Percentiles rank a stretch among this genome's conserved stretches.
Conservation (phyloP, 2,888 invertebrate genomes). For the Oxycera nigricornis region DNA sequence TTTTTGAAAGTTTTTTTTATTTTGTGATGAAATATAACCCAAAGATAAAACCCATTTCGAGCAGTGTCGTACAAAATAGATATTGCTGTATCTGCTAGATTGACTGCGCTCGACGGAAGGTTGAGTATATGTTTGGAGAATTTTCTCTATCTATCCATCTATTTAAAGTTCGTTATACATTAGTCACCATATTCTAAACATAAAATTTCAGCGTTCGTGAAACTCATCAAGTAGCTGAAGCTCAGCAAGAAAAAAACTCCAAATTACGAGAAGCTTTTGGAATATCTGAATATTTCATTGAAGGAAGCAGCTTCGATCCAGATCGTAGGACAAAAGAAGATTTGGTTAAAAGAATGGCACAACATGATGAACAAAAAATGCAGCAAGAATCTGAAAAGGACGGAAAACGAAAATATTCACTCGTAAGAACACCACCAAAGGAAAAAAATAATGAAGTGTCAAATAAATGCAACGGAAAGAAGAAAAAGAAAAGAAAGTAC, state of each 20-base stretch:
- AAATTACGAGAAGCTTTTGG: constrained; percentile 93
- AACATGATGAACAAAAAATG: constrained; percentile 62
- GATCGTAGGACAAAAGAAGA: constrained; percentile 69
- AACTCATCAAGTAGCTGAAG: constrained; percentile 95
- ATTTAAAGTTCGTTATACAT: too few species aligned
- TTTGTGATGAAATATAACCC: too few species aligned
- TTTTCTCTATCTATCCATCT: too few species aligned
- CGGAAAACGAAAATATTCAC: constrained; percentile 69
- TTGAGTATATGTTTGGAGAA: too few species aligned
- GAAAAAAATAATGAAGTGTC: constrained; percentile 60
- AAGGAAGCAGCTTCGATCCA: constrained; percentile 90
- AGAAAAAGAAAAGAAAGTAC: constrained; percentile 73
- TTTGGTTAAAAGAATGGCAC: constrained; percentile 62
- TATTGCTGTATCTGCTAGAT: too few species aligned
- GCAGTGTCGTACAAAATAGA: too few species aligned
- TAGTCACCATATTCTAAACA: too few species aligned
- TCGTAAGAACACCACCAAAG: constrained; percentile 79
- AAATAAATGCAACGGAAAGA: constrained; percentile 58
- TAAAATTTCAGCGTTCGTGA: constrained; percentile 79
- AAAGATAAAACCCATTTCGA: too few species aligned
- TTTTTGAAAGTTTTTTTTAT: too few species aligned
- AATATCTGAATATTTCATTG: constrained; percentile 91
- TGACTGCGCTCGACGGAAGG: too few species aligned
- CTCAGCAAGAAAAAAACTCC: constrained; percentile 95
- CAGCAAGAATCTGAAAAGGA: constrained; percentile 61